These are phyloP conservation scores for Lepidostoma basale DNA, from an alignment of 1,140 invertebrate species.

Conservation along the genomic window DNA sequence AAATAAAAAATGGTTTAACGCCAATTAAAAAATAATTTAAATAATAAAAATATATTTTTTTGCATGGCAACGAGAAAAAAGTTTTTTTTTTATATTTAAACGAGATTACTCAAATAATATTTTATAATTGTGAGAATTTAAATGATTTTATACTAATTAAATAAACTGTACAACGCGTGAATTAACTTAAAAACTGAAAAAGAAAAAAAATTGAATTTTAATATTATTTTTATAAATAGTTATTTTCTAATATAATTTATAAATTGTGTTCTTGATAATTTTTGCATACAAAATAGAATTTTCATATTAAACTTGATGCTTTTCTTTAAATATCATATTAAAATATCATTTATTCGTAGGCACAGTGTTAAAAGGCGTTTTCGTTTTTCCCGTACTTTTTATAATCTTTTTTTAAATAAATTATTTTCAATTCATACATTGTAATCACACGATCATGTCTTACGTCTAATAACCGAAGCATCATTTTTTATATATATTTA, in stretches of 20 bases:
- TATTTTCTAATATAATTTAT: neutral
- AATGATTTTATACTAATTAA: neutral
- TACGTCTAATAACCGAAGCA: too few species aligned
- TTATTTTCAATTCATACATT: too few species aligned
- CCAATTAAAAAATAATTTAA: too few species aligned
- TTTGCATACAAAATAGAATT: slow-evolving; percentile 17
- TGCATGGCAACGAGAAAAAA: too few species aligned
- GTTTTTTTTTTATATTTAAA: too few species aligned
- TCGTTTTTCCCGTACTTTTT: too few species aligned
- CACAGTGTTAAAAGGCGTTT: slow-evolving; percentile 2
- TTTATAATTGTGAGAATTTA: neutral
- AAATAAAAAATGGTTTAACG: too few species aligned
- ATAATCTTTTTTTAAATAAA: too few species aligned
- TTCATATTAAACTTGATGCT: neutral
- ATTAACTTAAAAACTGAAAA: too few species aligned
- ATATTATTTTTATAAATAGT: neutral
- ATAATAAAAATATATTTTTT: too few species aligned
- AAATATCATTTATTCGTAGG: neutral
- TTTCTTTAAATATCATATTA: neutral
- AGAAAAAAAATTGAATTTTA: neutral
- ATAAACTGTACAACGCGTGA: neutral
- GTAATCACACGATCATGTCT: too few species aligned
- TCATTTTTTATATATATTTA: too few species aligned
- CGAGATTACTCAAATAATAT: neutral
- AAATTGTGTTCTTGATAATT: slow-evolving; percentile 7